Evolutionary conservation across 2,797 vertebrate genomes (phyloP).

Genomic region (Pachyuromys duprasi): DNA sequence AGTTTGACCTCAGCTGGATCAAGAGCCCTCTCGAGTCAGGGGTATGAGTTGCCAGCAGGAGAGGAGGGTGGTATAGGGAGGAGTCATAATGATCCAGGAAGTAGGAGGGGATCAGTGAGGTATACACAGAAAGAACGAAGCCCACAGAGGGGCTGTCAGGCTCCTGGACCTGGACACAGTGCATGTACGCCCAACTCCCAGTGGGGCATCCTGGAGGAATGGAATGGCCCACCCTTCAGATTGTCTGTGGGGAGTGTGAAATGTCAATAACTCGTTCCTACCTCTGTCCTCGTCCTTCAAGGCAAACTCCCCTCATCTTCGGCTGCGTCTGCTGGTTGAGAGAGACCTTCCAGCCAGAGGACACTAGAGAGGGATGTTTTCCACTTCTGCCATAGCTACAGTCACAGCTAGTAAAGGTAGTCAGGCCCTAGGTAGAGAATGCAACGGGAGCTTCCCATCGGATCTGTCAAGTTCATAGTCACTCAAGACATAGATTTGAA

Average conservation of each 20-base stretch:
- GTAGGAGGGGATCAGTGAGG: neutral
- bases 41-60: neutral
- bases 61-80: neutral
- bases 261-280: neutral
- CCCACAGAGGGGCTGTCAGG: rapidly evolving
- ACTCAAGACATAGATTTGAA: neutral
- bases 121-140: neutral
- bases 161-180: too few relatives aligned
- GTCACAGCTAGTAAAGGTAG: neutral
- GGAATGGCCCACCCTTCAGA: rapidly evolving
- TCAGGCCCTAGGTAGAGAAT: neutral
- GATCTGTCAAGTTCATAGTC: neutral
- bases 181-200: rapidly evolving
- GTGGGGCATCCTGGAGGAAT: rapidly evolving
- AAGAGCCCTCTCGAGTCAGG: neutral
- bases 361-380: neutral
- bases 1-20: neutral
- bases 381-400: neutral
- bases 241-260: neutral
- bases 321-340: neutral
- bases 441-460: rapidly evolving
- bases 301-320: neutral
- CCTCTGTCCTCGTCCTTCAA: neutral
- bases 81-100: neutral
- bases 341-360: neutral